Evolutionary conservation across 2,797 vertebrate genomes (phyloP), one percentile per base, ranked within the genome.

Genomic region (Rhinoraja longicauda): DNA sequence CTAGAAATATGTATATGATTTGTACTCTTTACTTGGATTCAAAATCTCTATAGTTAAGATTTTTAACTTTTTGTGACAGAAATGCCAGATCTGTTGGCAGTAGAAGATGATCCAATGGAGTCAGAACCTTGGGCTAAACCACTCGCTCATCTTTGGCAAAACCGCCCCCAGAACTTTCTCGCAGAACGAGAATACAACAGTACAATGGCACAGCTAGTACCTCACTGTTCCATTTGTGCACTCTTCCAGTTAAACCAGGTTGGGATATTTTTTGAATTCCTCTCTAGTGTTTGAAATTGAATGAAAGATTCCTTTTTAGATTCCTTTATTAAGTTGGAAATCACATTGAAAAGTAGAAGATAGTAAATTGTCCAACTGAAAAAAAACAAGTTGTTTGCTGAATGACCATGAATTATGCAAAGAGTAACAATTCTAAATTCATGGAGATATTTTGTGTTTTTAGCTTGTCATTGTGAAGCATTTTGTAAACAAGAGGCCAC

Each of bases 231-330:
- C 4, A 97, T 99, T 84, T 99, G 99, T 94, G 96, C 98, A 95
- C 97, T 99, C 53, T 99, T 99, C 95, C 96, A 98, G 95, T 97
- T 97, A 0, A 97, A 99, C 93, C 97, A 99, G 97, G 99, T 99
- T 95, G 36, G 94, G 19, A 93, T 88, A 77, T 21, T 53, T 53
- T 92, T 26, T 32, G 1, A 36, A 39, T 0, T 24, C 4, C 39
- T 73, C 45, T 45, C 88, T 70, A 29, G 90, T 75, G 70, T 75
- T 75, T 92, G 67, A 73, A 53, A 4, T 70, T 72, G n/a, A 4
- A 45, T 7, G 39, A 39, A 12, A 73, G 39, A 24, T 91, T 91
- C 12, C 1, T 72, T 39, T 90, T 8, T 9, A 75, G 53, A 53
- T 24, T 12, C 32, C 39, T 9, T 1, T 17, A 53, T 29, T 21